These are phyloP conservation scores for Oplegnathus fasciatus DNA, from an alignment of 2,113 vertebrate species.

Conservation along the genomic window DNA sequence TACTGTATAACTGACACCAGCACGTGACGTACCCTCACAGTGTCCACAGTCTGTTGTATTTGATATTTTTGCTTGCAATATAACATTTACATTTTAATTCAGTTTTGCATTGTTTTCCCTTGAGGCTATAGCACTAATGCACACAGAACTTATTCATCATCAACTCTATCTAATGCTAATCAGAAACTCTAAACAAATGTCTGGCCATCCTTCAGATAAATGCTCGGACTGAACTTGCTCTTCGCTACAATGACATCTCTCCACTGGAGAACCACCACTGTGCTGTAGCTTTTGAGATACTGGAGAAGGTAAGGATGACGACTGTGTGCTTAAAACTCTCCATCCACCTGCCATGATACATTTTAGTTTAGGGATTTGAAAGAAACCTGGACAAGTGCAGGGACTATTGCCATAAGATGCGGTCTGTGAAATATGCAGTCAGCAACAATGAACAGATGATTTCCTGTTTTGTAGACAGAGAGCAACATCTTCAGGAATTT, in stretches of 20 bases:
- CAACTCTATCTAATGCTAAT: not conserved
- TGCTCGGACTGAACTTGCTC: constrained; percentile 85
- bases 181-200: not conserved
- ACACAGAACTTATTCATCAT: not conserved
- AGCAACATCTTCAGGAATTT: constrained; percentile 88
- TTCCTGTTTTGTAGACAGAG: constrained; percentile 75
- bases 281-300: constrained; percentile 85
- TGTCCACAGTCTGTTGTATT: not conserved
- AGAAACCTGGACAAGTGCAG: not conserved
- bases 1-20: not conserved
- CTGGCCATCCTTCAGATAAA: constrained; percentile 81
- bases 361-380: not conserved
- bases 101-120: too few species aligned
- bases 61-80: not conserved
- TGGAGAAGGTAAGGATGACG: constrained; percentile 79
- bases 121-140: too few species aligned
- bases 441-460: not conserved
- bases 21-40: not conserved
- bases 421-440: not conserved
- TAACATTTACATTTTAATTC: too few species aligned
- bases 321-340: not conserved
- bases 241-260: constrained; percentile 89
- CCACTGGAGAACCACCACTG: constrained; percentile 89
- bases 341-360: not conserved
- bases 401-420: too few species aligned